Conservation (phyloP, 2,113 vertebrate genomes). For the Solea senegalensis region DNA sequence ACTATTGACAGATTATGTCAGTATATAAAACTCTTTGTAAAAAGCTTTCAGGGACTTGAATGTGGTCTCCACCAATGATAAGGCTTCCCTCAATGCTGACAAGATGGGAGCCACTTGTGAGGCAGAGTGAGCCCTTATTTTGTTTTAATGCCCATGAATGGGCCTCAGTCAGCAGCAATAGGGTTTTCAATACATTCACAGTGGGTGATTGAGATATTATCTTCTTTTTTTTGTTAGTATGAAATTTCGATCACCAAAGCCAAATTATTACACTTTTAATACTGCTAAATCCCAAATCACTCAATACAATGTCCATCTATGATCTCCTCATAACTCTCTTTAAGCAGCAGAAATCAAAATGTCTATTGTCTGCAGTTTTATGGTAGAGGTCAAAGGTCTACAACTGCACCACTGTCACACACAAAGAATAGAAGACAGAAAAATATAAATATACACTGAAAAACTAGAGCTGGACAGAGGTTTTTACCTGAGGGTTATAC, state of each 20-base stretch:
- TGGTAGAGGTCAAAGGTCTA: constrained; percentile 49
- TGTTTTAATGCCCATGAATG: constrained; percentile 31
- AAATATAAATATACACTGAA: background rate
- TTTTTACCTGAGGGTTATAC: background rate
- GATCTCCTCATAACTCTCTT: background rate
- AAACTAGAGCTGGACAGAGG: too few relatives aligned
- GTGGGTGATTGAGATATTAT: background rate
- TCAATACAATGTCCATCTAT: background rate
- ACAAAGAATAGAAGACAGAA: constrained; percentile 10
- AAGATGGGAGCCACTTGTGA: constrained; percentile 46
- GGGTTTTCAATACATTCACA: background rate
- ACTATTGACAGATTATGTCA: too few relatives aligned
- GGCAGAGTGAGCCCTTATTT: constrained; percentile 34
- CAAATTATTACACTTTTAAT: background rate
- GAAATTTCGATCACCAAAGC: too few relatives aligned
- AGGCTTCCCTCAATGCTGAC: constrained; percentile 17
- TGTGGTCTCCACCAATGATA: constrained; percentile 30
- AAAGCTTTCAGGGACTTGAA: constrained; percentile 11
- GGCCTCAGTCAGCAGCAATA: constrained; percentile 14
- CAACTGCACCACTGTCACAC: constrained; percentile 55
- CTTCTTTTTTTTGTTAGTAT: background rate
- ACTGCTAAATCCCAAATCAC: background rate
- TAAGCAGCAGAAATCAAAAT: constrained; percentile 42
- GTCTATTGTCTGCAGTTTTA: constrained; percentile 59
- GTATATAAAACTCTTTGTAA: background rate